Evolutionary conservation across 2,888 invertebrate species (phyloP).

Genomic region (Archips crataeganus): DNA sequence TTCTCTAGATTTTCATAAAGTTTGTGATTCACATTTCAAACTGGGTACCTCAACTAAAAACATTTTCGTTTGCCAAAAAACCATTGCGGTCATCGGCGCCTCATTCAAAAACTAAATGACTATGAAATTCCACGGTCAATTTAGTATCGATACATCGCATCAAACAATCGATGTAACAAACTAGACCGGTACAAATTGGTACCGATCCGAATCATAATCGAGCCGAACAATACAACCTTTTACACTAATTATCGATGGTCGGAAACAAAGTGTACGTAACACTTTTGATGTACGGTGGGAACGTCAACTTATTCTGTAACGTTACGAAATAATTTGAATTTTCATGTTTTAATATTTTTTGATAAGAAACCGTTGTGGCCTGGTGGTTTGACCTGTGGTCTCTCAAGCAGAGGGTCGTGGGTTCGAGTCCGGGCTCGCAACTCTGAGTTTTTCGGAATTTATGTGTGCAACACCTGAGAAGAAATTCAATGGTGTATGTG

Average conservation of each 20-base stretch:
- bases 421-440: no score
- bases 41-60: no score
- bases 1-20: no score
- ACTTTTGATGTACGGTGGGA: slow-evolving; percentile 32
- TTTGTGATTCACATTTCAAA: no score
- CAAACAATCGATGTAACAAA: slow-evolving; percentile 51
- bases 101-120: slow-evolving; percentile 4
- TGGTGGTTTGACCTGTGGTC: no score
- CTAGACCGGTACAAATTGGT: slow-evolving; percentile 57
- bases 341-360: no score
- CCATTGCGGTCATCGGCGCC: neutral
- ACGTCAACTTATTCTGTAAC: neutral
- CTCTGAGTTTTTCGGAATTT: no score
- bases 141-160: slow-evolving; percentile 34
- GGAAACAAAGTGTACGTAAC: slow-evolving; percentile 38
- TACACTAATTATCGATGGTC: slow-evolving; percentile 70
- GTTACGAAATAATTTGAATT: no score
- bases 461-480: no score
- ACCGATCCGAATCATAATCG: slow-evolving; percentile 64
- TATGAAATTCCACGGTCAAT: slow-evolving; percentile 32
- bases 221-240: slow-evolving; percentile 57
- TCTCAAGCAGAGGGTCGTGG: no score
- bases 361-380: no score
- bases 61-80: neutral
- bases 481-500: no score